Base-by-base conservation (phyloP, 2,888 invertebrate species). In the Cybosia mesomella region DNA sequence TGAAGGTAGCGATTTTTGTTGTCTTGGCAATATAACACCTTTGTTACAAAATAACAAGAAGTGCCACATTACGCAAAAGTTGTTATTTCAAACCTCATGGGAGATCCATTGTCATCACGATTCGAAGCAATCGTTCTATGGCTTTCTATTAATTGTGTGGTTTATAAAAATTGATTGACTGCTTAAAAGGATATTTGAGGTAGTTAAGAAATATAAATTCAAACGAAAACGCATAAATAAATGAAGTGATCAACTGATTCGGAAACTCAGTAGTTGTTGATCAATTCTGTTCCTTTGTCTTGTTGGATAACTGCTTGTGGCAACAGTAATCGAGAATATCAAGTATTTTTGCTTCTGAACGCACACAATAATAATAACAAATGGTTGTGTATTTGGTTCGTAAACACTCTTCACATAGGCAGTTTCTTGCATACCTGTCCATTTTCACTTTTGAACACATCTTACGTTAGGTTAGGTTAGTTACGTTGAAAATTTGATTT, bases 61-160 rank as follows among this genome's bases (percentile, higher is more conserved):
- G 5, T 22, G n/a, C 0, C n/a, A 58, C 28, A n/a, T n/a, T 1
- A 58, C 58, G 13, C 10, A 58, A 13, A 34, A 10, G 18, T 32
- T 58, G n/a, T 15, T 58, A 28, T n/a, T 32, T 28, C 58, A n/a
- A 43, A 49, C 49, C 7, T 55, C 9, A 5, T 28, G 58, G 58
- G 34, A 34, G 34, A 59, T 36, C 59, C 36, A 59, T 1, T 60
- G 60, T 43, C 39, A 43, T 58, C n/a, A 18, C 28, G 58, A 34
- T 58, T 55, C 57, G 18, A 9, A n/a, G 10, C 18, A 10, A 32
- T 58, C 32, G 9, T 18, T n/a, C 10, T 15, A 13, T 43, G 43
- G 8, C 60, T n/a, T 3, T 13, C 22, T 39, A n/a, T 60, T 60
- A n/a, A 60, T 43, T 15, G 43, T 15, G 22, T 59, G 36, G 15